A percentile compares a stretch with the other conserved stretches of the same genome.
phyloP scores from a whole-genome alignment of 2,888 invertebrate species.

The Scaptomyza flava region DNA sequence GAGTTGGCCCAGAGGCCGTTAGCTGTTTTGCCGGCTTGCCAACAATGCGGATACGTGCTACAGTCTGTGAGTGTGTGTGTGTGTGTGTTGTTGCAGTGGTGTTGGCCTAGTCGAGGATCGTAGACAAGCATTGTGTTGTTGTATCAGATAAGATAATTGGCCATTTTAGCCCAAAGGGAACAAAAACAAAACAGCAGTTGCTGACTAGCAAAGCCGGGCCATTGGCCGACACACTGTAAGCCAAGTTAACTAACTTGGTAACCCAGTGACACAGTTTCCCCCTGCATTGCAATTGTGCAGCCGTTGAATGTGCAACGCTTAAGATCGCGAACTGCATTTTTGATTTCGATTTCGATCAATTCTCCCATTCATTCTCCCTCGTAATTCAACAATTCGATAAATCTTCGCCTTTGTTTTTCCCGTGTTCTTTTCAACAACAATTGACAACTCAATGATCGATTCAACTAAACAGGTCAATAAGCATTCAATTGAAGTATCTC shows the following conservation, averaged over 20 bases:
- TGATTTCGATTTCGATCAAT: conserved; percentile 31
- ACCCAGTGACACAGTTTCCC: conserved; percentile 69
- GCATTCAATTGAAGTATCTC: not conserved
- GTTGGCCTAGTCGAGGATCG: conserved; percentile 53
- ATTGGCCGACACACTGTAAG: conserved; percentile 37
- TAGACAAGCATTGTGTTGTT: conserved; percentile 50
- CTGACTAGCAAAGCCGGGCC: not conserved
- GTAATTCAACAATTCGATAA: not conserved
- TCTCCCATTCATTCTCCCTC: conserved; percentile 1
- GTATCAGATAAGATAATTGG: conserved; percentile 75
- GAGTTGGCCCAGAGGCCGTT: conserved; percentile 42
- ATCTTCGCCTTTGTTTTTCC: not conserved
- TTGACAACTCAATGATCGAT: not conserved
- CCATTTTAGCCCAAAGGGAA: conserved; percentile 73
- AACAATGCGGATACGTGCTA: conserved; percentile 59
- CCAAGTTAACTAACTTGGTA: conserved; percentile 44
- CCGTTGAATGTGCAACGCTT: conserved; percentile 27
- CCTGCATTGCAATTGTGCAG: conserved; percentile 19
- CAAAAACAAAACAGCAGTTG: conserved; percentile 10
- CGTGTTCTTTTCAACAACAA: too few species aligned
- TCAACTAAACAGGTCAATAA: not conserved
- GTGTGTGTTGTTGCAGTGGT: conserved; percentile 1
- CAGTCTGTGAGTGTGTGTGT: conserved; percentile 8
- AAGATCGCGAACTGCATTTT: conserved; percentile 19
- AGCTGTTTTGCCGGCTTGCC: conserved; percentile 42